Conservation (phyloP, 2,797 vertebrate genomes). For the Gadopsis bispinosus region DNA sequence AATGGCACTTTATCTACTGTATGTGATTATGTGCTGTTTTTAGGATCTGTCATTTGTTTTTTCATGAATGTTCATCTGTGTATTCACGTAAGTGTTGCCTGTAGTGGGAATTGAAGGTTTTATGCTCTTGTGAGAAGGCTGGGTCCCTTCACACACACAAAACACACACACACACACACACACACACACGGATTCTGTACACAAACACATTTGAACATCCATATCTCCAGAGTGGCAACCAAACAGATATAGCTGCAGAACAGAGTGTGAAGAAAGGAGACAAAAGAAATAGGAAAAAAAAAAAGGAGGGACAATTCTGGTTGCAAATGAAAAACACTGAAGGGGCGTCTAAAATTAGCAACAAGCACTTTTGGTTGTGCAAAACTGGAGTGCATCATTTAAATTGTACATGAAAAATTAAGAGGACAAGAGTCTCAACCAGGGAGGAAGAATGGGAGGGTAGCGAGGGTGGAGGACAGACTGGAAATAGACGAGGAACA, state of each 20-base stretch:
- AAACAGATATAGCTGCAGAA: slow-evolving; percentile 25
- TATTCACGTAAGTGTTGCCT: slow-evolving; percentile 34
- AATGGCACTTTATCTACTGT: background rate
- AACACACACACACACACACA: slow-evolving; percentile 20
- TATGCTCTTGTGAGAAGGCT: slow-evolving; percentile 26
- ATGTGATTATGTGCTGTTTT: slow-evolving; percentile 21
- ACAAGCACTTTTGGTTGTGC: slow-evolving; percentile 33
- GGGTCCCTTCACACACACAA: slow-evolving; percentile 5
- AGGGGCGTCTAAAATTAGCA: slow-evolving; percentile 48
- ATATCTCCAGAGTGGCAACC: slow-evolving; percentile 60
- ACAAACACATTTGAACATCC: slow-evolving; percentile 20
- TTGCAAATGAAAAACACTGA: slow-evolving; percentile 40
- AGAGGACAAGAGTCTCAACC: slow-evolving; percentile 15
- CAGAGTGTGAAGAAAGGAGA: slow-evolving; percentile 21
- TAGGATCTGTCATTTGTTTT: slow-evolving; percentile 35
- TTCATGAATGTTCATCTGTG: slow-evolving; percentile 27
- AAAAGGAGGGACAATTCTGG: slow-evolving; percentile 2
- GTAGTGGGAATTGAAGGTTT: slow-evolving; percentile 51
- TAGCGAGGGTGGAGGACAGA: slow-evolving; percentile 11
- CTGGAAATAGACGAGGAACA: slow-evolving; percentile 37
- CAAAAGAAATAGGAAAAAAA: background rate
- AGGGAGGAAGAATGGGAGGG: slow-evolving; percentile 5
- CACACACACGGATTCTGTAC: background rate
- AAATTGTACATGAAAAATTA: slow-evolving; percentile 57
- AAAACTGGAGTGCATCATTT: slow-evolving; percentile 54